Base-by-base conservation (phyloP, 2,113 vertebrate species). In the Donacobius atricapilla region DNA sequence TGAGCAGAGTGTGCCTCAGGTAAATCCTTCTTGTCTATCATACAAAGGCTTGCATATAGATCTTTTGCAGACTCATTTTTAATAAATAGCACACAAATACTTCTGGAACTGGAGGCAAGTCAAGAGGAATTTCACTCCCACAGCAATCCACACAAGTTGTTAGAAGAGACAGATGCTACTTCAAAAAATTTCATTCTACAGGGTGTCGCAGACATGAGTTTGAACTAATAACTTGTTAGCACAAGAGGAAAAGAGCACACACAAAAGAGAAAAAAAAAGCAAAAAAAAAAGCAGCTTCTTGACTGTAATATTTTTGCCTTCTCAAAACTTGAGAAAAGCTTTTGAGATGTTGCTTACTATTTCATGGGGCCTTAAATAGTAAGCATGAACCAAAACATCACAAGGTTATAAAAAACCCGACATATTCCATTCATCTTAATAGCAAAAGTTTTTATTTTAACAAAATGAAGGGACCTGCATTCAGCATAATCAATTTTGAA, bases 61-160 rank as follows among this genome's bases (percentile, higher is more conserved):
- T 91, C 72, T 89, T 92, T 83, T 60, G 31, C 71, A 93, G 77
- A 30, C 27, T 95, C 92, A 83, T 85, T 85, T 81, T 94, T 83
- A 88, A 84, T 48, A 93, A 85, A 70, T 60, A 94, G 90, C 58
- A 68, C 19, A 80, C 14, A 90, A 76, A 86, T 60, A 65, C 22
- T 84, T 93, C 58, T 76, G 48, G 39, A 95, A 94, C 90, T 54
- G 65, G 73, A 94, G 60, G 10, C 6, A 12, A 91, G 53, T 83
- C 76, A 88, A 86, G 82, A 93, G 66, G 80, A 93, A 95, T 75
- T 80, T 76, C 22, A 77, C 87, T 86, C 64, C 93, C 90, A 93
- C 35, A 89, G 61, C 48, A 82, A 93, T 71, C 31, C 37, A 79
- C 20, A 48, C 37, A 89, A 69, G 48, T 11, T 91, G 42, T 86